Percentiles rank a stretch among this genome's conserved stretches.
Conservation (phyloP, 1,140 invertebrate genomes). For the Zaprionus camerounensis region DNA sequence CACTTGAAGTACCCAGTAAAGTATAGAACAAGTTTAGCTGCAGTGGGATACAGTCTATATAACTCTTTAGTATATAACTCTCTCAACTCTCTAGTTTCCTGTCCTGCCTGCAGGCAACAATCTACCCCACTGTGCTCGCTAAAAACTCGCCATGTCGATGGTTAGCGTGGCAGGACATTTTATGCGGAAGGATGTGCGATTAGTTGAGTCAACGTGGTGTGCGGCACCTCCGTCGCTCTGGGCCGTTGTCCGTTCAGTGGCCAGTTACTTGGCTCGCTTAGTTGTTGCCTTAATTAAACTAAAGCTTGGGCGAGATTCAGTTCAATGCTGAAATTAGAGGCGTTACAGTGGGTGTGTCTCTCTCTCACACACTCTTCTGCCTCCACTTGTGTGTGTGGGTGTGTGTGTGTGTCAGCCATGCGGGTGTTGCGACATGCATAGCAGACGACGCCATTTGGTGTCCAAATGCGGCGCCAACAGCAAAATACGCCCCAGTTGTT, state of each 20-base stretch:
- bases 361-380: slow-evolving; percentile 14
- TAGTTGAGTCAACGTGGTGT: slow-evolving; percentile 75
- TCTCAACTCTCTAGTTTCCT: too few relatives aligned
- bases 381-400: slow-evolving; percentile 29
- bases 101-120: background rate
- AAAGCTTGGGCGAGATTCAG: slow-evolving; percentile 72
- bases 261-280: slow-evolving; percentile 73
- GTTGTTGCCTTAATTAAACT: slow-evolving; percentile 83
- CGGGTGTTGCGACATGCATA: slow-evolving; percentile 53
- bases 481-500: slow-evolving; percentile 82
- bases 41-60: too few relatives aligned
- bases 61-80: too few relatives aligned
- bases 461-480: slow-evolving; percentile 79
- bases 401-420: slow-evolving; percentile 32
- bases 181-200: slow-evolving; percentile 81
- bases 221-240: slow-evolving; percentile 18
- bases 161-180: slow-evolving; percentile 50
- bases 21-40: background rate
- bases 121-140: slow-evolving; percentile 24
- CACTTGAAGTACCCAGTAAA: slow-evolving; percentile 1
- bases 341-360: slow-evolving; percentile 56
- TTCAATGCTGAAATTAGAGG: slow-evolving; percentile 82
- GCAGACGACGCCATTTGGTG: slow-evolving; percentile 78
- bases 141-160: slow-evolving; percentile 13
- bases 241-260: slow-evolving; percentile 56